These are phyloP conservation scores for Emys orbicularis DNA, from an alignment of 2,797 vertebrate genomes.

Conservation along the genomic window DNA sequence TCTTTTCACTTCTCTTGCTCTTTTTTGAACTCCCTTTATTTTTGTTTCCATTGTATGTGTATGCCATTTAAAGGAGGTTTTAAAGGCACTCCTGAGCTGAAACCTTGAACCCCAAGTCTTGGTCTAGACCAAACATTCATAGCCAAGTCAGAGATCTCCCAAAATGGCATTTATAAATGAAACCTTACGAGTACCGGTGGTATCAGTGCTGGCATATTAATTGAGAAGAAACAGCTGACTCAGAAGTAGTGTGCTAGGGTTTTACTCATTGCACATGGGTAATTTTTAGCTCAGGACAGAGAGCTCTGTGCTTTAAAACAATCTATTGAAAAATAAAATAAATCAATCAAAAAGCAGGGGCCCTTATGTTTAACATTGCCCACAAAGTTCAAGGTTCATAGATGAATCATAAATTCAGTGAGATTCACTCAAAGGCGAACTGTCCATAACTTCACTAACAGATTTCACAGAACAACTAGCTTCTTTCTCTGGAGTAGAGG, in stretches of 20 bases:
- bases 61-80: neutral
- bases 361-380: neutral
- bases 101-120: neutral
- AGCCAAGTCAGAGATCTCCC: neutral
- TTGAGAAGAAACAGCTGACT: neutral
- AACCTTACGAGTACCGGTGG: neutral
- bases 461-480: slow-evolving; percentile 50
- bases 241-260: neutral
- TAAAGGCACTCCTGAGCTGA: neutral
- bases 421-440: slow-evolving; percentile 38
- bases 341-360: neutral
- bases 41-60: neutral
- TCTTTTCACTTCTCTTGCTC: neutral
- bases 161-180: neutral
- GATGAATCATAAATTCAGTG: slow-evolving; percentile 45
- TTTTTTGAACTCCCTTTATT: neutral
- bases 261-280: neutral
- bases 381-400: slow-evolving; percentile 56
- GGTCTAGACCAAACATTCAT: neutral
- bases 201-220: neutral
- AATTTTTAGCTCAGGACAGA: neutral
- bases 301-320: neutral
- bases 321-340: neutral
- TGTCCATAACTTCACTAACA: neutral
- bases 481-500: slow-evolving; percentile 51